Conservation (phyloP, 1,140 invertebrate species). For the Pseudachorutes palmiensis region DNA sequence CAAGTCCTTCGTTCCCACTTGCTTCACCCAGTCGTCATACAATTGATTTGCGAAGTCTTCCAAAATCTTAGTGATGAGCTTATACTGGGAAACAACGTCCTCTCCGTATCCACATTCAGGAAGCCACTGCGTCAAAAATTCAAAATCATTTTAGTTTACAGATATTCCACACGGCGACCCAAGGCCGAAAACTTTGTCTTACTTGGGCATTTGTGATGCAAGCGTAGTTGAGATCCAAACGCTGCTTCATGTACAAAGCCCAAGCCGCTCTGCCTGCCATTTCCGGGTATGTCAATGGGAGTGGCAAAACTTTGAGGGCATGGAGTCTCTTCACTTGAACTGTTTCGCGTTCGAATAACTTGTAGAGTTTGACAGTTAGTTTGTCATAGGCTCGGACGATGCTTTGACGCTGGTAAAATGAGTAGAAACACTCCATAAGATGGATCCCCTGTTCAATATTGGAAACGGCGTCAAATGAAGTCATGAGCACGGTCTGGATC, state of each 20-base stretch:
- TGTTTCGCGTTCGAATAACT: constrained; percentile 67
- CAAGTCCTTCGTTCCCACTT: constrained; percentile 50
- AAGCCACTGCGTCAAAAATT: constrained; percentile 50
- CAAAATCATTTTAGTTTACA: not conserved
- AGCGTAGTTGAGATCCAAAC: constrained; percentile 54
- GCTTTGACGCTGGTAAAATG: constrained; percentile 59
- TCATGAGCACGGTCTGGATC: constrained; percentile 60
- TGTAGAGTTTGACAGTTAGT: constrained; percentile 57
- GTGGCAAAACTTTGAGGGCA: constrained; percentile 52
- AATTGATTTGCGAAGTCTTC: constrained; percentile 56
- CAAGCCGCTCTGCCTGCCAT: constrained; percentile 61
- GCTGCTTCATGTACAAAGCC: constrained; percentile 53
- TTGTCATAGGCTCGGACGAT: constrained; percentile 47
- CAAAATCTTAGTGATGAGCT: constrained; percentile 55
- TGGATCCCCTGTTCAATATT: constrained; percentile 65
- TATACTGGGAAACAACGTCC: constrained; percentile 59
- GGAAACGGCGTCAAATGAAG: constrained; percentile 57
- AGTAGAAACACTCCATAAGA: constrained; percentile 57
- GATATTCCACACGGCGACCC: no score
- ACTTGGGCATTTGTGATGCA: constrained; percentile 54
- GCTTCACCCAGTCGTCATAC: constrained; percentile 55
- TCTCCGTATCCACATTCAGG: constrained; percentile 58
- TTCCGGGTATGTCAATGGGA: constrained; percentile 57
- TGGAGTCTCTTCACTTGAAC: constrained; percentile 62
- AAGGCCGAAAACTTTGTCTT: not conserved